Conservation (phyloP, 2,113 vertebrate genomes). For the Emydocephalus ijimae region DNA sequence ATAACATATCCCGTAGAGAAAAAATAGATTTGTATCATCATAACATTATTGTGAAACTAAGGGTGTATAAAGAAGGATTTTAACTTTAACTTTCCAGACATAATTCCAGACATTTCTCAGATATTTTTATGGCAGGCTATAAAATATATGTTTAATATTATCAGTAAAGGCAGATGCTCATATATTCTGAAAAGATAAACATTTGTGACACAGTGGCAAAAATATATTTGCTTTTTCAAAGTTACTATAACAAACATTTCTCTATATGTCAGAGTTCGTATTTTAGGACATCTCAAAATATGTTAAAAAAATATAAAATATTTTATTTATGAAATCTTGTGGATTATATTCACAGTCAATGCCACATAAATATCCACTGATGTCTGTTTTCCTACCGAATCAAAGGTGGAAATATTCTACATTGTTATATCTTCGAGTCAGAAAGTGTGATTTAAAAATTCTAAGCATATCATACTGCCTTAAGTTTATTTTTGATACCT, state of each 20-base stretch:
- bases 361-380: not conserved
- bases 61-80: not conserved
- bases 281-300: not conserved
- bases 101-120: conserved; percentile 8
- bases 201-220: not conserved
- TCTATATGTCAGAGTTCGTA: not conserved
- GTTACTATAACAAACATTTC: not conserved
- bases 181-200: not conserved
- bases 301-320: not conserved
- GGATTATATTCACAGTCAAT: not conserved
- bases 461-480: not conserved
- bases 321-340: not conserved
- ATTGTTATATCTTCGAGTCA: not conserved
- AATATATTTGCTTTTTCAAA: conserved; percentile 3
- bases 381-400: not conserved
- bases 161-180: not conserved
- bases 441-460: not conserved
- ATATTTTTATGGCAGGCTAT: not conserved
- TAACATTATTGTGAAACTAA: not conserved
- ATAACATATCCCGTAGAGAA: not conserved
- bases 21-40: not conserved
- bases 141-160: not conserved
- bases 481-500: not conserved
- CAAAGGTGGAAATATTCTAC: not conserved
- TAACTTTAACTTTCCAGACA: not conserved